Conservation (phyloP, 2,888 invertebrate species). For the Leptura quadrifasciata region DNA sequence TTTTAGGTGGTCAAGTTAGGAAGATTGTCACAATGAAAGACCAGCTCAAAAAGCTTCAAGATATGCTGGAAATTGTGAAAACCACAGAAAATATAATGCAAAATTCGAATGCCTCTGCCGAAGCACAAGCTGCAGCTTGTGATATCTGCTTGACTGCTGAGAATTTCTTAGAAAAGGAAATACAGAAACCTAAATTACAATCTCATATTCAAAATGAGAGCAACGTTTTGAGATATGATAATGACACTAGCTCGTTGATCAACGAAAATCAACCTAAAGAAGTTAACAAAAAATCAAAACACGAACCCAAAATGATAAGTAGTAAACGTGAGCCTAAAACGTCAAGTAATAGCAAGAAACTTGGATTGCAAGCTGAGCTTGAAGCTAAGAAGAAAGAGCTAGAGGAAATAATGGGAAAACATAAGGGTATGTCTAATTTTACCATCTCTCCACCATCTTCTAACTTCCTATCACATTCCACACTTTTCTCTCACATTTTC, state of each 20-base stretch:
- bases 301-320: slow-evolving; percentile 64
- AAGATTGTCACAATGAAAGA: slow-evolving; percentile 72
- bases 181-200: slow-evolving; percentile 56
- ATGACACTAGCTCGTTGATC: slow-evolving; percentile 58
- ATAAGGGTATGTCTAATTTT: too few relatives aligned
- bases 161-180: slow-evolving; percentile 67
- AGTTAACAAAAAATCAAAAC: slow-evolving; percentile 66
- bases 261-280: slow-evolving; percentile 67
- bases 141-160: slow-evolving; percentile 67
- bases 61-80: slow-evolving; percentile 72
- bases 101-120: slow-evolving; percentile 59
- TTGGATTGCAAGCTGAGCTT: slow-evolving; percentile 77
- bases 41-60: slow-evolving; percentile 71
- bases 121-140: slow-evolving; percentile 61
- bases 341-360: slow-evolving; percentile 75
- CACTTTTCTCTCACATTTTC: too few relatives aligned
- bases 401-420: slow-evolving; percentile 81
- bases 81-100: slow-evolving; percentile 66
- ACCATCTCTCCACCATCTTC: too few relatives aligned
- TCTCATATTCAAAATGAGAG: slow-evolving; percentile 50
- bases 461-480: too few relatives aligned
- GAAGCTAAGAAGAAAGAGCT: slow-evolving; percentile 81
- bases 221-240: slow-evolving; percentile 56
- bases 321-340: slow-evolving; percentile 60
- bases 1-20: slow-evolving; percentile 67